Evolutionary conservation across 2,888 invertebrate genomes (phyloP).

Genomic region (Balanococcus diminutus): DNA sequence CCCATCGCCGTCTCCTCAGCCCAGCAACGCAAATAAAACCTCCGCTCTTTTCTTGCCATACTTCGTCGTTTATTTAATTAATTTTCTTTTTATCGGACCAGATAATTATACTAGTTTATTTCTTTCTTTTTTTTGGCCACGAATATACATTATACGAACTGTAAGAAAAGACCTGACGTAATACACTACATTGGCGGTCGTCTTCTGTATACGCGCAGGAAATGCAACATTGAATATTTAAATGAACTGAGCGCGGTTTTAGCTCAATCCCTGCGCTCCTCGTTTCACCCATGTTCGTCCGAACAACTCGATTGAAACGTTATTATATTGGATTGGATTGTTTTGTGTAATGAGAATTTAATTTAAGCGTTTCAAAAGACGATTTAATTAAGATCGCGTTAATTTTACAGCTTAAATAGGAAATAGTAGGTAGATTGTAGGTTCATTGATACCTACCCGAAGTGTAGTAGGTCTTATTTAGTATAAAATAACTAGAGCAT

Average conservation of each 20-base stretch:
- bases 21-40: not conserved
- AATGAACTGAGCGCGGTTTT: not conserved
- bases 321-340: slow-evolving; percentile 7
- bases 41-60: not conserved
- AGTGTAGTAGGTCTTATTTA: too few species aligned
- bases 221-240: slow-evolving; percentile 28
- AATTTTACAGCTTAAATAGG: not conserved
- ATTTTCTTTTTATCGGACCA: slow-evolving; percentile 25
- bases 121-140: not conserved
- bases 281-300: not conserved
- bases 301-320: not conserved
- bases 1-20: not conserved
- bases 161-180: not conserved
- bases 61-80: slow-evolving; percentile 2
- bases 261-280: not conserved
- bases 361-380: not conserved
- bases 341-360: slow-evolving; percentile 34
- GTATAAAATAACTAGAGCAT: not conserved
- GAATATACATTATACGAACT: not conserved
- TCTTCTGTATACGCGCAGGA: too few species aligned
- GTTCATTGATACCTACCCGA: not conserved
- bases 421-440: not conserved
- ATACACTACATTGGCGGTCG: slow-evolving; percentile 10
- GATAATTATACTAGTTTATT: slow-evolving; percentile 17
- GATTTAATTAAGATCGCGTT: slow-evolving; percentile 5